Percentiles rank a stretch among this genome's conserved stretches.
Evolutionary conservation across 2,113 vertebrate species (phyloP).

Genomic region (Centropus unirufus): DNA sequence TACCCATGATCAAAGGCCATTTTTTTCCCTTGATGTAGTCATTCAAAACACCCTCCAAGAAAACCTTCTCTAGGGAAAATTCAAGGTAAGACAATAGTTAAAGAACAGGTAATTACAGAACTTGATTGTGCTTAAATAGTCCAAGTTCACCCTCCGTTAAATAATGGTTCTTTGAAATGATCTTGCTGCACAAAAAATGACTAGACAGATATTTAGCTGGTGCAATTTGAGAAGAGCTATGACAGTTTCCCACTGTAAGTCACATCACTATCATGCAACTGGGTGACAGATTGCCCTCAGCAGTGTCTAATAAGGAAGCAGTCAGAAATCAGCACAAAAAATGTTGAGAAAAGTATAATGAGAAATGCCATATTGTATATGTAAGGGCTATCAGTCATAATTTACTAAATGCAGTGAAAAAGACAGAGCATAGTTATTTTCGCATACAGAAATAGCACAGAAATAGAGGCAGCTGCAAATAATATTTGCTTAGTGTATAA

Average conservation of each 20-base stretch:
- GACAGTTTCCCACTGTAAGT: not conserved
- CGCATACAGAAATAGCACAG: not conserved
- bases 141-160: not conserved
- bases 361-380: not conserved
- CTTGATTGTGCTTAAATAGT: not conserved
- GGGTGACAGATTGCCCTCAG: conserved; percentile 4
- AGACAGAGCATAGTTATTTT: not conserved
- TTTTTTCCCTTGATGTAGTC: not conserved
- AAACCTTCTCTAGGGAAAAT: not conserved
- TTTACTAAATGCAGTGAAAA: not conserved
- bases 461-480: not conserved
- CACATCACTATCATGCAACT: not conserved
- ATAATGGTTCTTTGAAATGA: not conserved
- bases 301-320: not conserved
- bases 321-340: conserved; percentile 17
- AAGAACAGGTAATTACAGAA: not conserved
- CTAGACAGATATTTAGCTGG: conserved; percentile 2
- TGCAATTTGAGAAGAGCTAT: conserved; percentile 8
- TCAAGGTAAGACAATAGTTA: not conserved
- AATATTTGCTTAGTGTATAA: not conserved
- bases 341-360: not conserved
- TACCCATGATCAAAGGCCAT: not conserved
- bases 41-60: not conserved
- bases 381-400: not conserved
- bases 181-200: not conserved